Evolutionary conservation across 2,888 invertebrate species (phyloP).

Genomic region (Andrena bucephala): DNA sequence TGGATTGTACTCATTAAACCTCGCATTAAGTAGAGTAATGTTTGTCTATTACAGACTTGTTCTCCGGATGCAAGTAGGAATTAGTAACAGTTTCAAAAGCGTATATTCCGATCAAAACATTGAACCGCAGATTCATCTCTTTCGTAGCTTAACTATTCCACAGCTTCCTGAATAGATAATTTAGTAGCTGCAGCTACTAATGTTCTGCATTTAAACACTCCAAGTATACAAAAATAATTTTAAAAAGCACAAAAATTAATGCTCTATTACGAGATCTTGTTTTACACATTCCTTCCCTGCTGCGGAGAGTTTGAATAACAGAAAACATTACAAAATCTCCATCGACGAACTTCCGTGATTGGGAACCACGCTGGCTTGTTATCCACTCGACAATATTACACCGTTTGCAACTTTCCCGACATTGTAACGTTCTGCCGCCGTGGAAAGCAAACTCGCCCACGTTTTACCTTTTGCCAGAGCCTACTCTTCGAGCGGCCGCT

Average conservation of each 20-base stretch:
- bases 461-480: conserved; percentile 59
- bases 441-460: conserved; percentile 46
- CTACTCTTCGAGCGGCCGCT: conserved; percentile 53
- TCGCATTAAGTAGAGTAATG: background rate
- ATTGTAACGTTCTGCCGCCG: conserved; percentile 35
- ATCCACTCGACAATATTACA: conserved; percentile 13
- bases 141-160: too few species aligned
- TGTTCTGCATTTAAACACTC: background rate
- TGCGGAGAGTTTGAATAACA: too few species aligned
- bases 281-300: too few species aligned
- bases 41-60: background rate
- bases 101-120: too few species aligned
- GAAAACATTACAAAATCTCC: conserved; percentile 2
- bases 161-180: too few species aligned
- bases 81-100: too few species aligned
- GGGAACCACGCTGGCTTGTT: conserved; percentile 1
- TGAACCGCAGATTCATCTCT: too few species aligned
- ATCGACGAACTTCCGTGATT: conserved; percentile 18
- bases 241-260: too few species aligned
- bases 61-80: too few species aligned
- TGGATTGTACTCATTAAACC: background rate
- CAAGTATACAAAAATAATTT: background rate
- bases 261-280: too few species aligned
- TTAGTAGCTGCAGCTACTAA: background rate
- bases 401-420: conserved; percentile 45